Conservation (phyloP, 2,113 vertebrate genomes). For the Vireo altiloquus region DNA sequence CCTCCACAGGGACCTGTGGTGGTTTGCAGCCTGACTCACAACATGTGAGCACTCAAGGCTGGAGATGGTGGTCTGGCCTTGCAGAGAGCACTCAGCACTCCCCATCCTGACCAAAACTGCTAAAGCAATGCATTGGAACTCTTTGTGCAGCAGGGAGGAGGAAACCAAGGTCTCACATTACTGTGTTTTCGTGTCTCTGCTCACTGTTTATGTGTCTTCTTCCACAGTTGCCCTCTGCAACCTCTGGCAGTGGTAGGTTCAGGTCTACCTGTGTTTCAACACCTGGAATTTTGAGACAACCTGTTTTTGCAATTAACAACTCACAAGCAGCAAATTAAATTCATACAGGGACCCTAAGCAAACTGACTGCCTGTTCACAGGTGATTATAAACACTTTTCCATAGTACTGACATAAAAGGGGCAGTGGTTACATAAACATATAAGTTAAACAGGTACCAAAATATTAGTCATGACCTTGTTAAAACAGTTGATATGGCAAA, state of each 20-base stretch:
- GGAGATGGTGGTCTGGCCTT: background rate
- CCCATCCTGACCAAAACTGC: background rate
- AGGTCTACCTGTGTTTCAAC: background rate
- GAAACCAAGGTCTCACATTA: background rate
- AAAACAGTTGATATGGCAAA: background rate
- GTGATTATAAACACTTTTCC: background rate
- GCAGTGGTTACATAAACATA: background rate
- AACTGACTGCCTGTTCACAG: background rate
- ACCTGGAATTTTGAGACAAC: background rate
- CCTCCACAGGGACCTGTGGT: background rate
- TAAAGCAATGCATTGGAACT: background rate
- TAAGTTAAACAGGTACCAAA: background rate
- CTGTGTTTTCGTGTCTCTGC: background rate
- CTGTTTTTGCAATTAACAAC: background rate
- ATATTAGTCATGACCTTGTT: conserved; percentile 20
- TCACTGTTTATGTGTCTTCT: background rate
- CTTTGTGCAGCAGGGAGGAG: background rate
- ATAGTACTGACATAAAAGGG: background rate
- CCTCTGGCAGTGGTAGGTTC: background rate
- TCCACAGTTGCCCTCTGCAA: background rate
- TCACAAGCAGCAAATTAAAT: background rate
- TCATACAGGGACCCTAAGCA: background rate
- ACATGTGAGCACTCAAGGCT: background rate
- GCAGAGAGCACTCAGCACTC: background rate
- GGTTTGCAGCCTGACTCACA: background rate